phyloP scores from a whole-genome alignment of 2,113 vertebrate genomes.

The Nothocercus nigrocapillus region DNA sequence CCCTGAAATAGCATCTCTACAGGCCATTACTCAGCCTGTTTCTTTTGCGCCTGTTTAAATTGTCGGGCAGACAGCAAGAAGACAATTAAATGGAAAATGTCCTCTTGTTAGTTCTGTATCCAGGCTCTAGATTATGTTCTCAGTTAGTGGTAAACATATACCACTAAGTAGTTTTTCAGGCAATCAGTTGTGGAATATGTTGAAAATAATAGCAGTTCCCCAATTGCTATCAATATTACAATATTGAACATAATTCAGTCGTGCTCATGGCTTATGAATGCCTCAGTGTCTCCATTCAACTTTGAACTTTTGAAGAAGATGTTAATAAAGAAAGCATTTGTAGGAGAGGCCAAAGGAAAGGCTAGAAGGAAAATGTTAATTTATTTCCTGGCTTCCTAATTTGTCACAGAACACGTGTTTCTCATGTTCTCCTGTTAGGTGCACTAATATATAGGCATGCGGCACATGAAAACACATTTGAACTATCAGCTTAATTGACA shows the following conservation, averaged over 20 bases:
- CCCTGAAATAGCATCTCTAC: conserved; percentile 76
- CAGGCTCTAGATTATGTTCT: conserved; percentile 53
- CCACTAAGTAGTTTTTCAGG: conserved; percentile 72
- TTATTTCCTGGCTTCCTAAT: conserved; percentile 58
- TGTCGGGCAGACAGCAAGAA: background rate
- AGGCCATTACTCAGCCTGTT: background rate
- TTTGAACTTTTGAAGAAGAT: conserved; percentile 66
- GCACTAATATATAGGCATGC: background rate
- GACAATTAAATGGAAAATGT: conserved; percentile 6
- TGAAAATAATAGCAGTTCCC: conserved; percentile 60
- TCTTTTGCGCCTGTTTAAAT: background rate
- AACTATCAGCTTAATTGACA: background rate
- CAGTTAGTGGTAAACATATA: conserved; percentile 65
- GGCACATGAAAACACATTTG: background rate
- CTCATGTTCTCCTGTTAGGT: background rate
- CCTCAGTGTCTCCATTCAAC: conserved; percentile 57
- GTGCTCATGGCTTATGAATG: conserved; percentile 60
- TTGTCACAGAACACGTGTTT: background rate
- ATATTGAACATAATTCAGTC: conserved; percentile 64
- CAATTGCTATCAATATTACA: conserved; percentile 17
- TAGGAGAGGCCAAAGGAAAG: background rate
- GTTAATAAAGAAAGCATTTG: conserved; percentile 38
- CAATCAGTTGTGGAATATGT: conserved; percentile 73
- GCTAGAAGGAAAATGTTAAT: conserved; percentile 33
- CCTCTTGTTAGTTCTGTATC: conserved; percentile 57